Evolutionary conservation across 2,797 vertebrate species (phyloP).

Genomic region (Remorina albescens): DNA sequence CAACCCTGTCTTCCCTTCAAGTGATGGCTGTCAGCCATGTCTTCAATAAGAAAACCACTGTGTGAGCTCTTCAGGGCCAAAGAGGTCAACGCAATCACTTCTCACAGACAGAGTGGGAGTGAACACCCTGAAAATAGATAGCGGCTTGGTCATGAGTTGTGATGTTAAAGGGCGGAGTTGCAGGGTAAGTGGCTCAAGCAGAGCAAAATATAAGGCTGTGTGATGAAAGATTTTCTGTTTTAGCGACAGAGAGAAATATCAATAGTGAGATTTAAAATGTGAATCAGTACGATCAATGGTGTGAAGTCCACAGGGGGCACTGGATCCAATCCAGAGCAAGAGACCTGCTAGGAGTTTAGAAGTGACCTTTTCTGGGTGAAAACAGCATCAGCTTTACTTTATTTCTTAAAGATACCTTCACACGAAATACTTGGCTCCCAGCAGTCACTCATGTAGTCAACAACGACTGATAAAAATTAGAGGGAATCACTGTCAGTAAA

Average conservation of each 20-base stretch:
- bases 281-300: conserved; percentile 26
- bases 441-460: not conserved
- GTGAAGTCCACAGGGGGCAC: not conserved
- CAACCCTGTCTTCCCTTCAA: conserved; percentile 65
- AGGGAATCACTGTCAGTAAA: not conserved
- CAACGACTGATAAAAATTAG: not conserved
- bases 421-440: not conserved
- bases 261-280: not conserved
- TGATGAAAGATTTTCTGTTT: conserved; percentile 18
- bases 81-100: conserved; percentile 81
- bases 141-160: conserved; percentile 18
- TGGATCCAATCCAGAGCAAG: not conserved
- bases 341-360: conserved; percentile 1
- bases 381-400: not conserved
- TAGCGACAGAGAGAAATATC: not conserved
- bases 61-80: conserved; percentile 71
- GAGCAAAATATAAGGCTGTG: not conserved
- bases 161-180: conserved; percentile 36
- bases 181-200: conserved; percentile 26
- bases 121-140: conserved; percentile 61
- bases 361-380: not conserved
- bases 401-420: not conserved
- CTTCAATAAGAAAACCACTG: conserved; percentile 76
- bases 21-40: conserved; percentile 73
- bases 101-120: conserved; percentile 48